phyloP scores from a whole-genome alignment of 2,888 invertebrate species.

The Chironomus tentans region DNA sequence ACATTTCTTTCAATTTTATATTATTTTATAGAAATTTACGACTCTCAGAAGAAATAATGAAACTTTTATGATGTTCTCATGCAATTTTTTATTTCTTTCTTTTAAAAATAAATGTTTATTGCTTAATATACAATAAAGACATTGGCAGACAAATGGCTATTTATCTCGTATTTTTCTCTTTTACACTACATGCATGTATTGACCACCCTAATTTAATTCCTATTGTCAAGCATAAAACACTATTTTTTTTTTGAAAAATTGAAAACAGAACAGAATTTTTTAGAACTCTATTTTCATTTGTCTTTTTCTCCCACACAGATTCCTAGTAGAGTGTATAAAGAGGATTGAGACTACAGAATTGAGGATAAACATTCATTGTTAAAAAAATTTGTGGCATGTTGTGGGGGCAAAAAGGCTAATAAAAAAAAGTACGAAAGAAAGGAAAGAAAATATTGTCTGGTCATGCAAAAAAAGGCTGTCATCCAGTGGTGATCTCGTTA shows the following conservation, averaged over 20 bases:
- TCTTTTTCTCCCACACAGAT: neutral
- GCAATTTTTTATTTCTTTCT: neutral
- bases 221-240: neutral
- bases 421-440: neutral
- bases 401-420: slow-evolving; percentile 5
- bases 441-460: neutral
- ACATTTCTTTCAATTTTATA: neutral
- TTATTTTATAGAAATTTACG: neutral
- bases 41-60: neutral
- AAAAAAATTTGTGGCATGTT: slow-evolving; percentile 19
- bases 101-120: neutral
- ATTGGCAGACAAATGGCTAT: slow-evolving; percentile 13
- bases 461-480: slow-evolving; percentile 18
- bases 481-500: slow-evolving; percentile 13
- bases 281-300: neutral
- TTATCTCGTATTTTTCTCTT: neutral
- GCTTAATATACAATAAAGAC: slow-evolving; percentile 18
- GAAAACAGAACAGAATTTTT: neutral
- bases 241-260: neutral
- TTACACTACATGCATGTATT: neutral
- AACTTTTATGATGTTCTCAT: neutral
- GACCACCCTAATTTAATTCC: slow-evolving; percentile 24
- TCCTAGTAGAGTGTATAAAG: neutral
- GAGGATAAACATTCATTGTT: slow-evolving; percentile 11
- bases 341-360: neutral